Base-by-base conservation (phyloP, 2,888 invertebrate genomes). In the Iphiclides podalirius region DNA sequence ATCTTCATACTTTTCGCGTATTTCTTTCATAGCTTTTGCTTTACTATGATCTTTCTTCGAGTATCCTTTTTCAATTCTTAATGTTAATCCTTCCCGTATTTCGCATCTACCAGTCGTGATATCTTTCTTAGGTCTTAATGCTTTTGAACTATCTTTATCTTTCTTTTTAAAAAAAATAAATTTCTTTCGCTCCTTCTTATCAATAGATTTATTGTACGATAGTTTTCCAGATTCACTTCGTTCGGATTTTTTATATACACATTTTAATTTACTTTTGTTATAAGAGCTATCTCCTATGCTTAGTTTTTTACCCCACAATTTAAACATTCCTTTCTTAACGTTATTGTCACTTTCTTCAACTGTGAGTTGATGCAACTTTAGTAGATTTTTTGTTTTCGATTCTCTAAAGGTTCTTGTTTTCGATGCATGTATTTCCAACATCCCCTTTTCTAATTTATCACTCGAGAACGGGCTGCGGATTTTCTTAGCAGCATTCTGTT, bases 91-190 rank as follows among this genome's bases (percentile, higher is more conserved):
- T 58, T 82, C 75, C 44, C 64, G 68, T 1, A 84, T 67, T 63
- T 86, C 82, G 53, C 83, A 84, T 1, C 79, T 66, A 1, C 78
- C 81, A 14, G 83, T 61, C 26, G 76, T 81, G 0, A 83, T 63
- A 8, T 64, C 67, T 63, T 82, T 76, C 52, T 75, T 78, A 1
- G 62, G 34, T 53, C 70, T 75, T 1, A 59, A 42, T 16, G 65
- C 55, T 46, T 66, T 67, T 3, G 54, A 40, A 62, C 65, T 71
- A 14, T 66, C 63, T 54, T 69, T 70, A 13, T 53, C 66, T 45
- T 70, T 81, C 56, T 70, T 83, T 58, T 71, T 76, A 51, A 83
- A 83, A 42, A 81, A 82, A 42, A 72, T 77, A 49, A 83, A 84
- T 52, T 72, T 78, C 40, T 67, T 79, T 0, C 66, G 63, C 34